Conservation (phyloP, 2,113 vertebrate genomes). For the Noctilio leporinus region DNA sequence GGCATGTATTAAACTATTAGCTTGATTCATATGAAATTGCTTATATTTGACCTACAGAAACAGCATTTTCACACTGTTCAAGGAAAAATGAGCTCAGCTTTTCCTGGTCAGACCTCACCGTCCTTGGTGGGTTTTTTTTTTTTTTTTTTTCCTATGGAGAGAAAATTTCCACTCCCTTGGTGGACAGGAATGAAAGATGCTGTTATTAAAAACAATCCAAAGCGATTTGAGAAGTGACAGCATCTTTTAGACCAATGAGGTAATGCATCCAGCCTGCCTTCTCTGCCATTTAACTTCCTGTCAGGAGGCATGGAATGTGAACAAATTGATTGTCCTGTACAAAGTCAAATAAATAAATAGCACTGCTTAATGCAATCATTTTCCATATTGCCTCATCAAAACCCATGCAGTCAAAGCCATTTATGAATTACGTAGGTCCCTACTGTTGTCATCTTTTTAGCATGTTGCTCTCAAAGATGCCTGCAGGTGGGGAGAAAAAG, state of each 20-base stretch:
- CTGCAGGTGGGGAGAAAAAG: slow-evolving; percentile 32
- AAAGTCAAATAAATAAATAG: slow-evolving; percentile 72
- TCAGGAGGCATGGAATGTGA: slow-evolving; percentile 42
- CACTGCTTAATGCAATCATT: slow-evolving; percentile 67
- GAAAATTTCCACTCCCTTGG: not conserved
- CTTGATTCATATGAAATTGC: not conserved
- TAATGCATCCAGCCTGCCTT: slow-evolving; percentile 44
- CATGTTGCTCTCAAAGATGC: slow-evolving; percentile 39
- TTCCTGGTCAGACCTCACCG: not conserved
- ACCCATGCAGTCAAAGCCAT: slow-evolving; percentile 45
- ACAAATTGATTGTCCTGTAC: slow-evolving; percentile 64
- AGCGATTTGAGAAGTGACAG: slow-evolving; percentile 61
- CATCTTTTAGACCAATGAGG: slow-evolving; percentile 62
- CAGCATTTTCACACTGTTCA: not conserved
- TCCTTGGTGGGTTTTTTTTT: too few species aligned
- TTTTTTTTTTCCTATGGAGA: not conserved
- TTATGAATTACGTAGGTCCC: slow-evolving; percentile 48
- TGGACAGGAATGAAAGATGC: slow-evolving; percentile 56
- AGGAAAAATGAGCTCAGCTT: slow-evolving; percentile 14
- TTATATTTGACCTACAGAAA: not conserved
- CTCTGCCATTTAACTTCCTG: slow-evolving; percentile 55
- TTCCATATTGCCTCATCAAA: slow-evolving; percentile 65
- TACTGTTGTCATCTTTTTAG: slow-evolving; percentile 31
- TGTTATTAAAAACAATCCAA: slow-evolving; percentile 63
- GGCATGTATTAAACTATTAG: not conserved